Conservation (phyloP, 2,797 vertebrate genomes). For the Sphaeramia orbicularis region DNA sequence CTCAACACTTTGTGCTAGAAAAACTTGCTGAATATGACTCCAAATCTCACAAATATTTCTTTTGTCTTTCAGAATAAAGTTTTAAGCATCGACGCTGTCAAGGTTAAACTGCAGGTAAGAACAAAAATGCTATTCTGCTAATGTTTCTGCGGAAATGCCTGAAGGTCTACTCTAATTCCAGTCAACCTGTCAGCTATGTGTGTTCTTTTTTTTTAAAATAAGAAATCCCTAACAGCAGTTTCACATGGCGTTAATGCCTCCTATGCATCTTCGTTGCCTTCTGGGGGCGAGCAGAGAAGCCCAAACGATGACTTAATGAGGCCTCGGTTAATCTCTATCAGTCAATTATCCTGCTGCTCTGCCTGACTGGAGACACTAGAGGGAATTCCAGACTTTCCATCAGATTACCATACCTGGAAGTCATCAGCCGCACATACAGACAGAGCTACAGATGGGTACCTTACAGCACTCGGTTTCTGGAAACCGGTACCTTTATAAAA, state of each 20-base stretch:
- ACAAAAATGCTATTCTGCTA: background rate
- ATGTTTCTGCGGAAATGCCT: background rate
- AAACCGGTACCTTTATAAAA: too few relatives aligned
- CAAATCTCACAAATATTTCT: background rate
- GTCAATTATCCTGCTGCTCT: constrained; percentile 63
- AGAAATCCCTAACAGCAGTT: constrained; percentile 21
- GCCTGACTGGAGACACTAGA: constrained; percentile 49
- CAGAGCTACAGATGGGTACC: too few relatives aligned
- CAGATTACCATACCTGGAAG: constrained; percentile 33
- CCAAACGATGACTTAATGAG: constrained; percentile 61
- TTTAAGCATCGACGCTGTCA: constrained; percentile 75
- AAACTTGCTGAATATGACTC: too few relatives aligned
- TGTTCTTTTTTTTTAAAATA: constrained; percentile 15
- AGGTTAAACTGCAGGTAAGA: constrained; percentile 82
- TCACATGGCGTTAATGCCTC: constrained; percentile 13
- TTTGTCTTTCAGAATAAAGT: constrained; percentile 82
- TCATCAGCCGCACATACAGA: constrained; percentile 29
- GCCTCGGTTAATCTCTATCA: constrained; percentile 64
- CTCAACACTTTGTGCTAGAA: too few relatives aligned
- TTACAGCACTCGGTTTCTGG: too few relatives aligned
- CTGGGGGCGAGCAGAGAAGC: constrained; percentile 24
- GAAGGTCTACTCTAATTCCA: background rate
- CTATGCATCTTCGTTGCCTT: constrained; percentile 39
- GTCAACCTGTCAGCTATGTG: background rate
- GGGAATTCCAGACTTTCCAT: constrained; percentile 46